Conservation (phyloP, 2,113 vertebrate species). For the Tor tambroides region DNA sequence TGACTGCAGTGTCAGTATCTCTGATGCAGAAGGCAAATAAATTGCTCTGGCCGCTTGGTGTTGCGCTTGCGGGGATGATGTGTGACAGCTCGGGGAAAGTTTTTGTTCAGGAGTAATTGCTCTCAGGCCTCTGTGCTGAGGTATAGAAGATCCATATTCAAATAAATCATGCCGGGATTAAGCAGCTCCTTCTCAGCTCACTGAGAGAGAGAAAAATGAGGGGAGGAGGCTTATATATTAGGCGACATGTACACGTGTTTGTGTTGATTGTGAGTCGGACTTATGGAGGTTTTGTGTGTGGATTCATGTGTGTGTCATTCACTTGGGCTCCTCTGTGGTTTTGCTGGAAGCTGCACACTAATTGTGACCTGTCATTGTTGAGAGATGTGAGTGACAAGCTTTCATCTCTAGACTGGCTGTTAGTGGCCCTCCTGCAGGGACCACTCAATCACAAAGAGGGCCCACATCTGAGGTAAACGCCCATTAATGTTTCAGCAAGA, state of each 20-base stretch:
- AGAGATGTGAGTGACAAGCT: slow-evolving; percentile 16
- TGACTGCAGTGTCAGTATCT: slow-evolving; percentile 48
- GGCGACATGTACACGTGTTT: not conserved
- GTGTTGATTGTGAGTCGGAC: not conserved
- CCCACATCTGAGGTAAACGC: slow-evolving; percentile 26
- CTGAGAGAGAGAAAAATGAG: not conserved
- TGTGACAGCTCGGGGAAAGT: slow-evolving; percentile 43
- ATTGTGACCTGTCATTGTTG: slow-evolving; percentile 41
- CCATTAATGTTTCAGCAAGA: not conserved
- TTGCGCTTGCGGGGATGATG: slow-evolving; percentile 48
- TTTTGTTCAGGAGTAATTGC: slow-evolving; percentile 60
- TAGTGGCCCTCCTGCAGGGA: not conserved
- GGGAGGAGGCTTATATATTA: not conserved
- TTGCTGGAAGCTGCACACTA: not conserved
- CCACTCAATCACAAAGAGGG: not conserved
- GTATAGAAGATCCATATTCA: slow-evolving; percentile 58
- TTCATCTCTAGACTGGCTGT: slow-evolving; percentile 36
- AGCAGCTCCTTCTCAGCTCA: slow-evolving; percentile 43
- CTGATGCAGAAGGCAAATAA: slow-evolving; percentile 48
- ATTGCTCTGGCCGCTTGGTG: slow-evolving; percentile 34
- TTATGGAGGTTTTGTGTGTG: not conserved
- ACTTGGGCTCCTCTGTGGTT: not conserved
- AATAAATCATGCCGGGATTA: slow-evolving; percentile 57
- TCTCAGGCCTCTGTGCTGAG: slow-evolving; percentile 24
- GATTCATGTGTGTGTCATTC: not conserved